These are phyloP conservation scores for Tyto alba DNA, from an alignment of 2,113 vertebrate species.

Conservation along the genomic window DNA sequence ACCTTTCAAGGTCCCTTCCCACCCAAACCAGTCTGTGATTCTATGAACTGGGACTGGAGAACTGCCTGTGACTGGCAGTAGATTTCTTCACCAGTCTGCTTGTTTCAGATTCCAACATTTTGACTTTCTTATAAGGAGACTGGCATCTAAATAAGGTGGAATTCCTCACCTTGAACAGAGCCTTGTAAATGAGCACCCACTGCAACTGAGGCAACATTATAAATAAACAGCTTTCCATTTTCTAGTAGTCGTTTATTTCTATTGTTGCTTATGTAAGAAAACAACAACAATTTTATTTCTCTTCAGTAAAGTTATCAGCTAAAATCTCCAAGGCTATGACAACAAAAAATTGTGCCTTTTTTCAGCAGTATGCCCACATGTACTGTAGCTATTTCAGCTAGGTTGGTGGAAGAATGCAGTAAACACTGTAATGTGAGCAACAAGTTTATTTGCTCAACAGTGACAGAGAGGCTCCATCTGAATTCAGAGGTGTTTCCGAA, in stretches of 20 bases:
- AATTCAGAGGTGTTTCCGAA: background rate
- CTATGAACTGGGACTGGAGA: background rate
- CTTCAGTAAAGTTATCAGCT: background rate
- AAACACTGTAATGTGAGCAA: background rate
- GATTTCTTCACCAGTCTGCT: background rate
- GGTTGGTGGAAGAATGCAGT: background rate
- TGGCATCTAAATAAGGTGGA: background rate
- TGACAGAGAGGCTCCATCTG: background rate
- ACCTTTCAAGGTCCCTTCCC: background rate
- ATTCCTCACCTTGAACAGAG: background rate
- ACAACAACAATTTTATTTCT: background rate
- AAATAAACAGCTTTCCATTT: background rate
- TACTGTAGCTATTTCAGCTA: accelerated
- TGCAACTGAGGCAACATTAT: background rate
- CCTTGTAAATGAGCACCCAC: background rate
- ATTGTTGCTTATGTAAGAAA: background rate
- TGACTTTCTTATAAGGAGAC: background rate
- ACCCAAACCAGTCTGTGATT: background rate
- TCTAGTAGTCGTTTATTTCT: background rate
- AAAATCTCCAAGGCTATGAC: background rate
- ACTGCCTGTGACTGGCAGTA: background rate
- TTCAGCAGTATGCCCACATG: accelerated
- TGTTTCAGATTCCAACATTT: background rate
- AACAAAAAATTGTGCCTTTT: background rate
- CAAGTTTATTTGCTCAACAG: background rate